Evolutionary conservation across 2,113 vertebrate species (phyloP).

Genomic region (Epinephelus moara): DNA sequence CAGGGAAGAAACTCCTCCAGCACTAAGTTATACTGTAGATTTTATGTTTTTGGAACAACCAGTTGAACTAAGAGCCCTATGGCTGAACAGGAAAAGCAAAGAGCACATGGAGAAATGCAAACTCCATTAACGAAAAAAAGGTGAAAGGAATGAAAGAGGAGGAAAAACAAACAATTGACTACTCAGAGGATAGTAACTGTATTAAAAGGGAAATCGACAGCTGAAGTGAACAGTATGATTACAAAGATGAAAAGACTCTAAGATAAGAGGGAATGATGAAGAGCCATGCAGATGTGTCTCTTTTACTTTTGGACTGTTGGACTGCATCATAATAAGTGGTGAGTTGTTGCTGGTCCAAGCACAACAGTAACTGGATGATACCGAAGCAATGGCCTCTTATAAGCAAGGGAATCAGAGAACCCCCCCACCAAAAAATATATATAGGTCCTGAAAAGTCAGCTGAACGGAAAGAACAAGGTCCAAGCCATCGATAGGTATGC

Average conservation of each 20-base stretch:
- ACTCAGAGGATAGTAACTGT: not conserved
- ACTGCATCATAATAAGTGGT: not conserved
- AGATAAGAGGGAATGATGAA: not conserved
- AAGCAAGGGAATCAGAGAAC: too few species aligned
- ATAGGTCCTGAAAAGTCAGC: too few species aligned
- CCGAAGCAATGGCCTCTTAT: too few species aligned
- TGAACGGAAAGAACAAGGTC: too few species aligned
- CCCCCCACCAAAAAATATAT: too few species aligned
- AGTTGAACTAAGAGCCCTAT: not conserved
- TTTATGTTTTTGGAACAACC: conserved; percentile 6
- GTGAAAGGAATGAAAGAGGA: too few species aligned
- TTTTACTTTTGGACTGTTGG: not conserved
- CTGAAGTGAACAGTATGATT: not conserved
- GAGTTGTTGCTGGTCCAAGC: not conserved
- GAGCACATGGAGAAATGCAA: too few species aligned
- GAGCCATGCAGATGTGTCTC: not conserved
- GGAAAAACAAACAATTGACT: too few species aligned
- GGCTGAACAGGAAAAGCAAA: not conserved
- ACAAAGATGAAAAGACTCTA: not conserved
- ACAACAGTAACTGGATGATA: not conserved
- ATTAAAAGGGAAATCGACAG: not conserved
- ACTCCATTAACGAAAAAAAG: too few species aligned
- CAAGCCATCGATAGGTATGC: too few species aligned
- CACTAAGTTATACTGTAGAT: not conserved
- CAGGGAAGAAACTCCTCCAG: not conserved